Evolutionary conservation across 2,888 invertebrate genomes (phyloP).

Genomic region (Oxycera nigricornis): DNA sequence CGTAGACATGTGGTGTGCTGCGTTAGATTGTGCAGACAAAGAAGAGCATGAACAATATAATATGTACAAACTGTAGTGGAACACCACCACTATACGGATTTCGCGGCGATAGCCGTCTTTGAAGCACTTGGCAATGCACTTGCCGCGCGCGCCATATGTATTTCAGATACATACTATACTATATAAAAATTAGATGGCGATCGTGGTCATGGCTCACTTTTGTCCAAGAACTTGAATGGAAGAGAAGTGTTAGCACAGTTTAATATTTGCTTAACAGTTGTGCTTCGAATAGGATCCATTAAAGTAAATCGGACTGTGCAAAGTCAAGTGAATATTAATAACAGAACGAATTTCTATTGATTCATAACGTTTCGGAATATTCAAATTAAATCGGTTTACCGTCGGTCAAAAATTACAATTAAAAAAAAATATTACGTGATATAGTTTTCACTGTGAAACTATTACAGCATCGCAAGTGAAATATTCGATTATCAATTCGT

Average conservation of each 20-base stretch:
- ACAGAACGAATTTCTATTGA: too few species aligned
- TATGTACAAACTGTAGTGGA: background rate
- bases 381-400: too few species aligned
- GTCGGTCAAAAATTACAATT: too few species aligned
- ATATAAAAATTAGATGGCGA: conserved; percentile 34
- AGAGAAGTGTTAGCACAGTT: conserved; percentile 49
- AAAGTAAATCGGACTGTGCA: too few species aligned
- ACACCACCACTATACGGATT: too few species aligned
- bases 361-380: too few species aligned
- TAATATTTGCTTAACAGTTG: background rate
- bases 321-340: too few species aligned
- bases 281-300: background rate
- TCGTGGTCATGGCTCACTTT: conserved; percentile 55
- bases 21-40: conserved; percentile 26
- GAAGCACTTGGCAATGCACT: conserved; percentile 29
- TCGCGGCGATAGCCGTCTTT: background rate
- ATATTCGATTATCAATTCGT: too few species aligned
- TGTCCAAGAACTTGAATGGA: conserved; percentile 57
- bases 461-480: too few species aligned
- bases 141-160: background rate
- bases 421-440: too few species aligned
- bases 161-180: background rate
- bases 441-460: too few species aligned
- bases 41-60: conserved; percentile 17
- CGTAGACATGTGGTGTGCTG: background rate